Evolutionary conservation across 2,888 invertebrate species (phyloP).

Genomic region (Pandemis cinnamomeana): DNA sequence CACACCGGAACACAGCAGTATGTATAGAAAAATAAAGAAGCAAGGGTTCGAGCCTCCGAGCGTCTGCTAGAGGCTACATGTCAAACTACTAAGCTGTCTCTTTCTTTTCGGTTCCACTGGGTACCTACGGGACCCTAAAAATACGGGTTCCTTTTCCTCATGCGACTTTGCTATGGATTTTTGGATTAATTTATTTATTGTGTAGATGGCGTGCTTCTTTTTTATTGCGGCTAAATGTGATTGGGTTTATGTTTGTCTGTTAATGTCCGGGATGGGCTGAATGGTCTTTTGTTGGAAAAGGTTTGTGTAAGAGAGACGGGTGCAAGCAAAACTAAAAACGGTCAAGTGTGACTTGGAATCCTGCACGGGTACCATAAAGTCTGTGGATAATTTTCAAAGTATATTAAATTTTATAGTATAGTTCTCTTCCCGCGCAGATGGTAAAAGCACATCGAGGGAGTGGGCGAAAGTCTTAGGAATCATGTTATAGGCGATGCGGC

Average conservation of each 20-base stretch:
- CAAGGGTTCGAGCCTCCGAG: too few species aligned
- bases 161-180: conserved; percentile 4
- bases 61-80: too few species aligned
- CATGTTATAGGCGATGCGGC: too few species aligned
- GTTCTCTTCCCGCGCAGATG: too few species aligned
- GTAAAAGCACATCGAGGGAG: too few species aligned
- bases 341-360: neutral
- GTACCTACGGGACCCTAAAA: neutral
- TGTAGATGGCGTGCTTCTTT: neutral
- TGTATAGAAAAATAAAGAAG: too few species aligned
- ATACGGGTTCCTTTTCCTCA: neutral
- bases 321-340: neutral
- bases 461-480: too few species aligned
- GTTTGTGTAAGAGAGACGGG: neutral
- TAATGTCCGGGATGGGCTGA: neutral
- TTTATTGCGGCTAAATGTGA: conserved; percentile 15
- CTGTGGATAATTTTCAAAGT: too few species aligned
- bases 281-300: neutral
- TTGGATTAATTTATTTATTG: conserved; percentile 6
- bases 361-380: neutral
- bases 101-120: too few species aligned
- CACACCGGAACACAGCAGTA: too few species aligned
- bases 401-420: too few species aligned
- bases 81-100: too few species aligned
- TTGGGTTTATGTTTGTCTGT: conserved; percentile 13